These are phyloP conservation scores for Ridgeia piscesae DNA, from an alignment of 1,140 invertebrate species.

Conservation along the genomic window DNA sequence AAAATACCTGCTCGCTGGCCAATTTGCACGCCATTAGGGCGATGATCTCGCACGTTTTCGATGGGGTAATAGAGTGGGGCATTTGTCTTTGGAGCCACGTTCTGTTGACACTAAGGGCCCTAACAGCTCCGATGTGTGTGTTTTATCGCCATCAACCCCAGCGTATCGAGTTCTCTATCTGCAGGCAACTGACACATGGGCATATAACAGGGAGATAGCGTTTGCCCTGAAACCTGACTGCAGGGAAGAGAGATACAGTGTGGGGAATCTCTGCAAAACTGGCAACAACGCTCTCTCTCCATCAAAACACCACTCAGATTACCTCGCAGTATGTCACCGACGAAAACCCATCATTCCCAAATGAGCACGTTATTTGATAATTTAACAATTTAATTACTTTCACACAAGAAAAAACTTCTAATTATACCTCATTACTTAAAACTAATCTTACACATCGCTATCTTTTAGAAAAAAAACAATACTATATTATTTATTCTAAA, in stretches of 20 bases:
- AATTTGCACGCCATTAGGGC: not conserved
- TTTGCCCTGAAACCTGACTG: not conserved
- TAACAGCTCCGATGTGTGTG: not conserved
- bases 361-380: not conserved
- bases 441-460: no score
- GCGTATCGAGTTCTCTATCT: not conserved
- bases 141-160: not conserved
- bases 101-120: not conserved
- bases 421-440: no score
- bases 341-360: not conserved
- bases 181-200: not conserved
- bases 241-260: not conserved
- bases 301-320: not conserved
- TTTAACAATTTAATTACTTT: no score
- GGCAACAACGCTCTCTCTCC: not conserved
- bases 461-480: no score
- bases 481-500: no score
- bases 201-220: not conserved
- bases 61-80: not conserved
- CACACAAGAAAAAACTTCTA: no score
- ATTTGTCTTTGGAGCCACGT: not conserved
- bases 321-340: not conserved
- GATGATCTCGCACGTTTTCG: not conserved
- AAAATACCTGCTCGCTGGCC: not conserved
- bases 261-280: not conserved